Conservation (phyloP, 1,140 invertebrate genomes). For the Zaprionus africanus region DNA sequence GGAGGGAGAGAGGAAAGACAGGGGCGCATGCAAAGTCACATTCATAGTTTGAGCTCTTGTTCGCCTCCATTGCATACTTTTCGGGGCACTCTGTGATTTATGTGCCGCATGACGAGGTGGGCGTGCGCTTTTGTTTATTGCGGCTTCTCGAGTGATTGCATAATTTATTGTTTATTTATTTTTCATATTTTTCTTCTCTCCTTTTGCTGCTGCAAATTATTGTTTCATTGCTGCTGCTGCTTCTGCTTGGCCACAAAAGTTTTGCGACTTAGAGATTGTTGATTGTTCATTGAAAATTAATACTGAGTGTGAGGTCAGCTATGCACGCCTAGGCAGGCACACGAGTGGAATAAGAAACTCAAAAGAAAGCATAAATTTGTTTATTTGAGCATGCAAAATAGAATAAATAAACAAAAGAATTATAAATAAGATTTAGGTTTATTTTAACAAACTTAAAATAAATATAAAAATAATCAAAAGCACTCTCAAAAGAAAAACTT, state of each 20-base stretch:
- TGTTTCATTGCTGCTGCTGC: slow-evolving; percentile 4
- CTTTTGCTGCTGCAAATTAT: neutral
- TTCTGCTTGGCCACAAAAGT: slow-evolving; percentile 16
- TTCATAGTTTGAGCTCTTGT: slow-evolving; percentile 1
- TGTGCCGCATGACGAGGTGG: neutral
- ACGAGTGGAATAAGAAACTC: too few species aligned
- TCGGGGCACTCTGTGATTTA: slow-evolving; percentile 22
- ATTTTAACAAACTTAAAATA: too few species aligned
- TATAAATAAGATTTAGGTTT: neutral
- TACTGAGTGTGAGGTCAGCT: neutral
- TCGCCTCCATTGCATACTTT: slow-evolving; percentile 9
- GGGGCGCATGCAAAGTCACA: neutral
- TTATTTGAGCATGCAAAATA: neutral
- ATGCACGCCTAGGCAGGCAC: too few species aligned
- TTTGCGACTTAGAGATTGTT: slow-evolving; percentile 15
- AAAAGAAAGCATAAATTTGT: too few species aligned
- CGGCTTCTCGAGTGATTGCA: slow-evolving; percentile 31
- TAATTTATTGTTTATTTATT: slow-evolving; percentile 45
- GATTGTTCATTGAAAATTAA: slow-evolving; percentile 29
- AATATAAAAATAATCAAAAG: too few species aligned
- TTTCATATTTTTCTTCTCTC: slow-evolving; percentile 31
- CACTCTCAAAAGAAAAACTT: too few species aligned
- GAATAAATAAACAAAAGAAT: too few species aligned
- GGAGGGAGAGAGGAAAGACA: neutral
- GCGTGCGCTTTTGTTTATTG: slow-evolving; percentile 24